A percentile compares a stretch with the other conserved stretches of the same genome.
Conservation (phyloP, 2,113 vertebrate genomes). For the Petaurus breviceps region DNA sequence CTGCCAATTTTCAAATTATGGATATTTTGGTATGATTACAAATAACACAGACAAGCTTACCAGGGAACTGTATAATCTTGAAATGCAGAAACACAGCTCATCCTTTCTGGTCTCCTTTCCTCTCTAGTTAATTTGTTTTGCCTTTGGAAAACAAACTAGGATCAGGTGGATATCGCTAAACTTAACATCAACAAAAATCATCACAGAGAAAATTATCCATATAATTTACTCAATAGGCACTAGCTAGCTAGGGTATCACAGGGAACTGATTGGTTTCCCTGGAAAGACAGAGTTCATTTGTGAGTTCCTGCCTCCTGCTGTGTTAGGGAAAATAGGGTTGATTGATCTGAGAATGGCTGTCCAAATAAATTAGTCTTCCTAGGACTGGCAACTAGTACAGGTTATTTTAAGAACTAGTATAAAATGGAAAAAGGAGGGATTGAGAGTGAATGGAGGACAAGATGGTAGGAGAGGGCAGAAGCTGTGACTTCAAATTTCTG, state of each 20-base stretch:
- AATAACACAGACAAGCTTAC: constrained; percentile 70
- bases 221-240: constrained; percentile 8
- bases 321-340: background rate
- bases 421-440: constrained; percentile 24
- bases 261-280: constrained; percentile 1
- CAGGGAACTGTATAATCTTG: constrained; percentile 73
- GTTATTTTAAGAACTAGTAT: constrained; percentile 25
- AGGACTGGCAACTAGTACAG: background rate
- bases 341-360: constrained; percentile 2
- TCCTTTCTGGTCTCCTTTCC: constrained; percentile 64
- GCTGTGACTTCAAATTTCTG: constrained; percentile 50
- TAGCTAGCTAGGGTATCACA: background rate
- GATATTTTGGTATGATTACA: constrained; percentile 77
- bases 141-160: constrained; percentile 66
- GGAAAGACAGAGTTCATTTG: constrained; percentile 30
- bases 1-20: constrained; percentile 80
- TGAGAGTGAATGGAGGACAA: constrained; percentile 33
- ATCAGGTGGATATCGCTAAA: constrained; percentile 44
- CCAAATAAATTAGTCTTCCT: background rate
- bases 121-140: constrained; percentile 72
- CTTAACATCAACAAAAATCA: constrained; percentile 50
- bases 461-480: constrained; percentile 11
- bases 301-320: constrained; percentile 17
- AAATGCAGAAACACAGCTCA: constrained; percentile 73
- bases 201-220: constrained; percentile 26